Base-by-base conservation (phyloP, 2,888 invertebrate species). In the Ectemnius continuus region DNA sequence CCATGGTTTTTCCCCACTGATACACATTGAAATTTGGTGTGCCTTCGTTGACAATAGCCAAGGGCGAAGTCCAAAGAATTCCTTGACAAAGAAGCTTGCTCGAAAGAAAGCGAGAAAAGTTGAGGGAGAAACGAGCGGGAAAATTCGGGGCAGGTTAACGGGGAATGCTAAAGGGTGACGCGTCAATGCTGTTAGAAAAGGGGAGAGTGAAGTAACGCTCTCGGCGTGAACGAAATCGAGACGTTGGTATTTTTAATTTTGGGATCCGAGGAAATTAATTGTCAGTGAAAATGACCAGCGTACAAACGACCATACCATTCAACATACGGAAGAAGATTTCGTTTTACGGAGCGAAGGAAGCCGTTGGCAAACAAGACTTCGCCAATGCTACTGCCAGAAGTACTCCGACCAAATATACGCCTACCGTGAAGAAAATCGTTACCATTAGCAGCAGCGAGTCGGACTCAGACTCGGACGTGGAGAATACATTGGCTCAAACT, bases 281-380 rank as follows among this genome's bases (percentile, higher is more conserved):
- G 52, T 5, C 52, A 14, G 52, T 46, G 52, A 82, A 78, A 67
- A 87, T 84, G 81, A 89, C 92, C 66, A 87, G 91, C 36, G 82
- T 91, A 16, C 93, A 93, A 86, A 90, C 91, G 47, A 91, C 90
- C 1, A 92, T 93, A 72, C 91, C 92, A 8, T 93, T 93, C 79
- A 91, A 90, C 79, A 88, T 91, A 28, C 91, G 92, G 13, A 93
- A 93, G 81, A 92, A 91, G 75, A 84, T 63, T 58, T 81, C 81
- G n/a, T 90, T 90, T 76, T 90, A 90, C 36, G 84, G 85, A 1
- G 73, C 14, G 0, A 89, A 88, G 64, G 78, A 84, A n/a, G 76
- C 81, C 13, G 72, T 67, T 14, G 68, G 64, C 0, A 85, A 80
- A 36, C 74, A 86, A 71, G 87, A 88, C 75, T 88, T 85, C 66